Percentiles rank a stretch among this genome's conserved stretches.
These are phyloP conservation scores for Drosophila ambigua DNA, from an alignment of 1,140 invertebrate species.

Conservation along the genomic window DNA sequence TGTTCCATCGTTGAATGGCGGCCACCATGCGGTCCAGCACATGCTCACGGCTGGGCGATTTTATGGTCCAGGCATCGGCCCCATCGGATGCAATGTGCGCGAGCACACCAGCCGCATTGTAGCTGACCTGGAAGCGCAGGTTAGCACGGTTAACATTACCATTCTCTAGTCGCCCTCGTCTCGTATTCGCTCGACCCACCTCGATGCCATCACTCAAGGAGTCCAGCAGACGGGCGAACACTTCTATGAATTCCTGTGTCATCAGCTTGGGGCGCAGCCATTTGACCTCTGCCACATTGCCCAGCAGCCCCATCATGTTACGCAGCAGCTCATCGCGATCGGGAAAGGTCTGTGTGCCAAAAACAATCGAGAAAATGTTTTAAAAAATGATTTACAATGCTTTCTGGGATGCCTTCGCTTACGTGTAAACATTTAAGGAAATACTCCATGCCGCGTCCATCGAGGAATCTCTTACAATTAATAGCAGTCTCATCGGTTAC, in stretches of 20 bases:
- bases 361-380: constrained; percentile 2
- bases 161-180: constrained; percentile 52
- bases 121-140: constrained; percentile 90
- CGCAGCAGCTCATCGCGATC: constrained; percentile 94
- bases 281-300: constrained; percentile 98
- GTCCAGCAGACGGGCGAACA: constrained; percentile 93
- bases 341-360: constrained; percentile 89
- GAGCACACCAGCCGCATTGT: constrained; percentile 98
- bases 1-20: constrained; percentile 95
- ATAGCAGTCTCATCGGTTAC: constrained; percentile 97
- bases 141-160: constrained; percentile 67
- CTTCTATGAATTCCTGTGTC: constrained; percentile 91
- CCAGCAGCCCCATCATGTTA: constrained; percentile 98
- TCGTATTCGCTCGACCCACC: constrained; percentile 84
- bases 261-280: constrained; percentile 93
- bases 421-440: constrained; percentile 94
- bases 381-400: not conserved
- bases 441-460: constrained; percentile 92
- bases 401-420: constrained; percentile 47
- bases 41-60: constrained; percentile 88
- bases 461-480: constrained; percentile 95
- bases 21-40: constrained; percentile 91
- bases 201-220: constrained; percentile 97
- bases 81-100: constrained; percentile 98
- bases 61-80: constrained; percentile 91